Conservation (phyloP, 2,113 vertebrate species). For the Carollia perspicillata region DNA sequence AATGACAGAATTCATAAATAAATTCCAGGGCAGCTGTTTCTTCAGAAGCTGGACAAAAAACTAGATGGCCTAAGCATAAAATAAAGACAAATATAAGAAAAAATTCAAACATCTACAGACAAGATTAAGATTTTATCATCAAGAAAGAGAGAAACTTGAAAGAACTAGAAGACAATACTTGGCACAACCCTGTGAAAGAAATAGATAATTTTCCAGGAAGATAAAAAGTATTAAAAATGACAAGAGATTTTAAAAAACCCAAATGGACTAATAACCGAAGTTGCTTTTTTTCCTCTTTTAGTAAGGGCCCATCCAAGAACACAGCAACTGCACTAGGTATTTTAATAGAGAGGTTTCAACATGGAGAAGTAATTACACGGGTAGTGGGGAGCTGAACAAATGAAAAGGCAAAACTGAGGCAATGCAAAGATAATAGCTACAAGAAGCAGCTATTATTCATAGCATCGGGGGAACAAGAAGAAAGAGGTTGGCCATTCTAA, state of each 20-base stretch:
- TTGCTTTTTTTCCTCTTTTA: background rate
- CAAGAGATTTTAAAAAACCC: background rate
- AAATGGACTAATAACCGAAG: background rate
- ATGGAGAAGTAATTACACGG: background rate
- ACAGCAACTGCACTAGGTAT: background rate
- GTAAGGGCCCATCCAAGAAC: background rate
- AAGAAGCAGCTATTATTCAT: background rate
- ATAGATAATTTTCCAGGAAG: background rate
- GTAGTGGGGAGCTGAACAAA: background rate
- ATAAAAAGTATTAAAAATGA: background rate
- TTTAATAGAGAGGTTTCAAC: background rate
- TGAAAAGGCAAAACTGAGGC: background rate
- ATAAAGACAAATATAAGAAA: background rate
- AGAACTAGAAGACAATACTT: conserved; percentile 15
- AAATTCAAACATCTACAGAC: background rate
- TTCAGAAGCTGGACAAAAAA: background rate
- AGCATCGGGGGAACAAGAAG: background rate
- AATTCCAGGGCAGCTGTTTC: conserved; percentile 19
- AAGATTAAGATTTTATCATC: conserved; percentile 1
- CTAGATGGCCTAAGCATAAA: background rate
- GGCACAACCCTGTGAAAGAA: background rate
- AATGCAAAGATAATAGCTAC: background rate
- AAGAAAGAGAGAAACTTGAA: background rate
- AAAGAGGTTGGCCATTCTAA: background rate
- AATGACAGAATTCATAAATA: background rate